Conservation (phyloP, 1,140 invertebrate species). For the Thereuonema tuberculata region DNA sequence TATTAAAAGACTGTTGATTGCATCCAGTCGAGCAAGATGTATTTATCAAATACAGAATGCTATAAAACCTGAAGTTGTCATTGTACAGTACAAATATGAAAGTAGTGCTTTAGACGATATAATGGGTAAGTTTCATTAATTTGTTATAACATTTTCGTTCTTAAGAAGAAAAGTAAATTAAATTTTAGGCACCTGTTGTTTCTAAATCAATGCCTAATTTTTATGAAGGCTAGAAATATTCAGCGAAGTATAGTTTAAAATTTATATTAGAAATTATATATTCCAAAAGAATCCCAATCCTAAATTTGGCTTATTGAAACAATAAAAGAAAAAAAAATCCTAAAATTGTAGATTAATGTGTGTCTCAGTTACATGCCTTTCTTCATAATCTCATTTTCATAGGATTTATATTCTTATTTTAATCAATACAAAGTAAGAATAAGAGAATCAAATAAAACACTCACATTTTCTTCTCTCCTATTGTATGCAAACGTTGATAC, state of each 20-base stretch:
- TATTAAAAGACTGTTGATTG: background rate
- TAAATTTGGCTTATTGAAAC: background rate
- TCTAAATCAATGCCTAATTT: background rate
- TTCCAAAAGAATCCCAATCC: background rate
- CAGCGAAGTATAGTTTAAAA: background rate
- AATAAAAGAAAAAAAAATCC: background rate
- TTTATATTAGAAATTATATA: background rate
- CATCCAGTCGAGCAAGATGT: background rate
- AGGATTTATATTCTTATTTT: no score
- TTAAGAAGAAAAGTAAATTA: background rate
- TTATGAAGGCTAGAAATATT: no score
- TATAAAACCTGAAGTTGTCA: constrained; percentile 24
- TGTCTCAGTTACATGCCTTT: no score
- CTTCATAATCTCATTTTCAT: no score
- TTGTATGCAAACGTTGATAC: no score
- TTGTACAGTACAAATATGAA: constrained; percentile 32
- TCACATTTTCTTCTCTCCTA: no score
- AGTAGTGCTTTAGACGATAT: constrained; percentile 28
- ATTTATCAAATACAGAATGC: constrained; percentile 9
- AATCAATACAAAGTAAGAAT: no score
- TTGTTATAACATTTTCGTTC: background rate
- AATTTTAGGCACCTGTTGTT: background rate
- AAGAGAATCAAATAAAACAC: no score
- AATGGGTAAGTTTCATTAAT: constrained; percentile 13
- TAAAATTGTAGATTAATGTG: no score